Percentiles rank a stretch among this genome's conserved stretches.
phyloP scores from a whole-genome alignment of 2,113 vertebrate genomes.

The Centrocercus urophasianus region DNA sequence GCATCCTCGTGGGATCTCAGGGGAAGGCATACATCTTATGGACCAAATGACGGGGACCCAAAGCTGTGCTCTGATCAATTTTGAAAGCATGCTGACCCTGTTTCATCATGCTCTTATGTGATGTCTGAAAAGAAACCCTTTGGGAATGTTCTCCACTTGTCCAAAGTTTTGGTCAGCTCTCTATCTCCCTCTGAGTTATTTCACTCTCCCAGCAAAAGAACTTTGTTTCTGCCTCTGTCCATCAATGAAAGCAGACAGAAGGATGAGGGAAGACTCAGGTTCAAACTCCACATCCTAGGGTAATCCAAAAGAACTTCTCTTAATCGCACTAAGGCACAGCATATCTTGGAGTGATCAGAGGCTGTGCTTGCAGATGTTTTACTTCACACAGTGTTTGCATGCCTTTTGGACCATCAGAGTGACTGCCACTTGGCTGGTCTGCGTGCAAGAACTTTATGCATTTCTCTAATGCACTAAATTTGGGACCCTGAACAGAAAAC shows the following conservation, averaged over 20 bases:
- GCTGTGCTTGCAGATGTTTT: neutral
- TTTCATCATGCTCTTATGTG: neutral
- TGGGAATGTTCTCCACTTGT: fast-evolving
- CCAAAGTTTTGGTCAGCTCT: neutral
- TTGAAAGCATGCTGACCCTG: neutral
- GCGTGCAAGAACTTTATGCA: fast-evolving
- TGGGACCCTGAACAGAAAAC: neutral
- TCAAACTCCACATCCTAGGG: neutral
- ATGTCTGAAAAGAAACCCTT: neutral
- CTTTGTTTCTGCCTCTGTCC: neutral
- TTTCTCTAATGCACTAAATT: neutral
- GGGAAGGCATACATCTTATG: neutral
- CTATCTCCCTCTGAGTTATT: neutral
- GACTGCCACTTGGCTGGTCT: no score
- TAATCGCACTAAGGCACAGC: neutral
- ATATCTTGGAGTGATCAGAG: neutral
- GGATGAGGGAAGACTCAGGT: neutral
- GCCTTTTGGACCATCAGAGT: neutral
- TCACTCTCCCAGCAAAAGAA: neutral
- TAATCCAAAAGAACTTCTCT: neutral
- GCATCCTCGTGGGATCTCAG: no score
- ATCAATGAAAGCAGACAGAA: neutral
- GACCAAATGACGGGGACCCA: neutral
- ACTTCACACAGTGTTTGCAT: fast-evolving
- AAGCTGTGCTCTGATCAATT: neutral